These are phyloP conservation scores for Alethe diademata DNA, from an alignment of 2,113 vertebrate species.

Conservation along the genomic window DNA sequence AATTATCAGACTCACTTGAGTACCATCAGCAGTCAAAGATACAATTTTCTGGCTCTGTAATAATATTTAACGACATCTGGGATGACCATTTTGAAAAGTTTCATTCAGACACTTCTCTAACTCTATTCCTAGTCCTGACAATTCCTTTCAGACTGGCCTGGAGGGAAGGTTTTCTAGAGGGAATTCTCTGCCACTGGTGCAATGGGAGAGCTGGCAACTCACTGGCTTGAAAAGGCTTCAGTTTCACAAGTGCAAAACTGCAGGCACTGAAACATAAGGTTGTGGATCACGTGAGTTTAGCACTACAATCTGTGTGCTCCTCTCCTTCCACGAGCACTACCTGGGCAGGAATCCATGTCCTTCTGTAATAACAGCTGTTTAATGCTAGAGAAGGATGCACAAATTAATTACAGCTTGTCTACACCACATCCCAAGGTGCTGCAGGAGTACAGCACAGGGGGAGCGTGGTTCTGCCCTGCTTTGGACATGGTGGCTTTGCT, in stretches of 20 bases:
- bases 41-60: background rate
- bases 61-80: background rate
- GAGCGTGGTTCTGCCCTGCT: background rate
- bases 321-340: background rate
- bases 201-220: background rate
- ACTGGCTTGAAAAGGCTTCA: background rate
- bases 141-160: accelerated
- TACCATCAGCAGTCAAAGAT: background rate
- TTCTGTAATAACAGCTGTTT: conserved; percentile 56
- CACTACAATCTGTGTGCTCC: background rate
- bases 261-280: conserved; percentile 4
- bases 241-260: background rate
- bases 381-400: conserved; percentile 35
- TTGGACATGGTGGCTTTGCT: background rate
- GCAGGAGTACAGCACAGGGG: background rate
- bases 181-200: background rate
- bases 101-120: background rate
- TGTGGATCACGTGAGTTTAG: background rate
- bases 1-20: background rate
- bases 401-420: conserved; percentile 33
- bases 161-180: background rate
- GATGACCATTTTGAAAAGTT: background rate
- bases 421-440: background rate
- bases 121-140: background rate
- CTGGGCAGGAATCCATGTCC: conserved; percentile 59